Evolutionary conservation across 2,888 invertebrate species (phyloP).

Genomic region (Oscheius onirici): DNA sequence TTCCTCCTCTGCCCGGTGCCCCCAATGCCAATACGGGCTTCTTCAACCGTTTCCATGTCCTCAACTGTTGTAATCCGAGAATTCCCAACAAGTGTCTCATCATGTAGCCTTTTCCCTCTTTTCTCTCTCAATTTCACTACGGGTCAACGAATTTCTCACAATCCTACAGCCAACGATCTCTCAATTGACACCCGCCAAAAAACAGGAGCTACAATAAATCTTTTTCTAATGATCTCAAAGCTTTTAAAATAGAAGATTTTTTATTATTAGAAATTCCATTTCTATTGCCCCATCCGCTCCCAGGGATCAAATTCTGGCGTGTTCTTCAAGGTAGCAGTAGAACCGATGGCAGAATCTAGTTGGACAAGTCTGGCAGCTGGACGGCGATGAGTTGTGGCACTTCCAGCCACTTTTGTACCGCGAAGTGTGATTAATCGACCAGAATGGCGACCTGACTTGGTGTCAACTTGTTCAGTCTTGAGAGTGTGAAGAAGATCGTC

Average conservation of each 20-base stretch:
- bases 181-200: constrained; percentile 13
- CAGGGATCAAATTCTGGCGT: constrained; percentile 32
- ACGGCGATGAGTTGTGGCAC: neutral
- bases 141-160: constrained; percentile 2
- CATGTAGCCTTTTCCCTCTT: constrained; percentile 9
- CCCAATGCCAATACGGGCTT: constrained; percentile 40
- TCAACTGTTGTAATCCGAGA: constrained; percentile 54
- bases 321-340: constrained; percentile 22
- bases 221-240: neutral
- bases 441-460: neutral
- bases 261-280: neutral
- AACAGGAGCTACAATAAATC: neutral
- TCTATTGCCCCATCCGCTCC: constrained; percentile 30
- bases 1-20: constrained; percentile 62
- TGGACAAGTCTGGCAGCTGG: neutral
- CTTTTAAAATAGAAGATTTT: constrained; percentile 7
- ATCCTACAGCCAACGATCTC: constrained; percentile 25
- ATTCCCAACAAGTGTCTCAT: constrained; percentile 61
- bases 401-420: constrained; percentile 16
- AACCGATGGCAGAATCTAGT: neutral
- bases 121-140: neutral
- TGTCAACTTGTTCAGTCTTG: constrained; percentile 2
- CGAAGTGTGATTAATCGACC: constrained; percentile 1
- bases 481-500: constrained; percentile 4
- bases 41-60: constrained; percentile 34